Conservation (phyloP, 2,113 vertebrate genomes). For the Xiphias gladius region DNA sequence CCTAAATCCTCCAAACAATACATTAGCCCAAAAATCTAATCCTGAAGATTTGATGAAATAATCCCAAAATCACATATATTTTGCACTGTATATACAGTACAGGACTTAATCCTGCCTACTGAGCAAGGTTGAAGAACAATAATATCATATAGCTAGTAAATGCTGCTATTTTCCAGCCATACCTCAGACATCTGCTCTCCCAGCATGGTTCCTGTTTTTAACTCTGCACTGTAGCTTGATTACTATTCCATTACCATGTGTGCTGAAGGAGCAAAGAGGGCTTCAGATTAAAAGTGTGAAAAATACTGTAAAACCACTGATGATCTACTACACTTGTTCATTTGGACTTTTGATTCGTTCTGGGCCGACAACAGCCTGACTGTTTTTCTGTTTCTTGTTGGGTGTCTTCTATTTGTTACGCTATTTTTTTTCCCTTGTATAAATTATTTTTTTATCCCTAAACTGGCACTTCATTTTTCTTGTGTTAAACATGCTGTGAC, state of each 20-base stretch:
- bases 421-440: too few species aligned
- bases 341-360: too few species aligned
- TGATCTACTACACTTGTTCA: too few species aligned
- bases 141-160: not conserved
- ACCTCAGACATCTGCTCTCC: constrained; percentile 5
- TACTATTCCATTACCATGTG: not conserved
- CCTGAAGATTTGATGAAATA: constrained; percentile 44
- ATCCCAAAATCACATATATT: constrained; percentile 40
- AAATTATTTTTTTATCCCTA: too few species aligned
- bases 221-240: too few species aligned
- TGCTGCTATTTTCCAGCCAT: not conserved
- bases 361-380: too few species aligned
- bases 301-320: too few species aligned
- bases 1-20: constrained; percentile 64
- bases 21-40: constrained; percentile 61
- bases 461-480: too few species aligned
- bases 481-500: too few species aligned
- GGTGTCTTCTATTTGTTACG: too few species aligned
- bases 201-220: constrained; percentile 15
- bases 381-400: too few species aligned
- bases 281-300: not conserved
- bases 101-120: constrained; percentile 16
- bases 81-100: not conserved
- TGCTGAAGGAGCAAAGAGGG: not conserved
- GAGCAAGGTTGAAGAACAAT: not conserved